Conservation (phyloP, 2,113 vertebrate genomes). For the Psettodes erumei region DNA sequence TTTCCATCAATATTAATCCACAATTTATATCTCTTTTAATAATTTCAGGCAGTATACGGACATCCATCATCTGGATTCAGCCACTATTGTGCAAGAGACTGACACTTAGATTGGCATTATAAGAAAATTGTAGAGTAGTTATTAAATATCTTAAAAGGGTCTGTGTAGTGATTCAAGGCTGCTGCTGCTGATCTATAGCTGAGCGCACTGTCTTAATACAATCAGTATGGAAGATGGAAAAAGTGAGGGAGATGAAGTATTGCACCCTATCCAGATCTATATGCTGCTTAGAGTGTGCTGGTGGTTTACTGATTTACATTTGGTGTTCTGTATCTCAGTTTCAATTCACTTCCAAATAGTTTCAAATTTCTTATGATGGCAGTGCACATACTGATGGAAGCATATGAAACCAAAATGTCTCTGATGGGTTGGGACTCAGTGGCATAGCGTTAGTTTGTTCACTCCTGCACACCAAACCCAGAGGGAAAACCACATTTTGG, state of each 20-base stretch:
- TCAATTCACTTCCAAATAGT: background rate
- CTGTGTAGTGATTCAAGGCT: background rate
- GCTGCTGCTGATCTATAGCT: conserved; percentile 1
- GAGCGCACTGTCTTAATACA: background rate
- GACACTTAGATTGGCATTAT: conserved; percentile 2
- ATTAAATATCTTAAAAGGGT: conserved; percentile 7
- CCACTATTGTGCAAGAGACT: background rate
- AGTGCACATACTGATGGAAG: background rate
- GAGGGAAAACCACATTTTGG: conserved; percentile 40
- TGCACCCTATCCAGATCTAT: background rate
- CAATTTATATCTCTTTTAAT: conserved; percentile 66
- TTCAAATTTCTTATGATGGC: background rate
- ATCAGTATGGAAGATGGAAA: background rate
- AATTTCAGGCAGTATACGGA: conserved; percentile 39
- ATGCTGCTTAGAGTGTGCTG: background rate
- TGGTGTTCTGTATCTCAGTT: conserved; percentile 5
- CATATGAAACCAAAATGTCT: conserved; percentile 12
- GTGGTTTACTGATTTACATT: conserved; percentile 15
- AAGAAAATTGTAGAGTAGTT: background rate
- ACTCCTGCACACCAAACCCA: conserved; percentile 21
- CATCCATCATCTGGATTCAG: conserved; percentile 17
- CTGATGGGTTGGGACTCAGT: background rate
- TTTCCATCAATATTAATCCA: conserved; percentile 80
- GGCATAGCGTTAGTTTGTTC: background rate
- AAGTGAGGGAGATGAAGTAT: background rate